Conservation (phyloP, 2,113 vertebrate genomes). For the Prinia subflava region DNA sequence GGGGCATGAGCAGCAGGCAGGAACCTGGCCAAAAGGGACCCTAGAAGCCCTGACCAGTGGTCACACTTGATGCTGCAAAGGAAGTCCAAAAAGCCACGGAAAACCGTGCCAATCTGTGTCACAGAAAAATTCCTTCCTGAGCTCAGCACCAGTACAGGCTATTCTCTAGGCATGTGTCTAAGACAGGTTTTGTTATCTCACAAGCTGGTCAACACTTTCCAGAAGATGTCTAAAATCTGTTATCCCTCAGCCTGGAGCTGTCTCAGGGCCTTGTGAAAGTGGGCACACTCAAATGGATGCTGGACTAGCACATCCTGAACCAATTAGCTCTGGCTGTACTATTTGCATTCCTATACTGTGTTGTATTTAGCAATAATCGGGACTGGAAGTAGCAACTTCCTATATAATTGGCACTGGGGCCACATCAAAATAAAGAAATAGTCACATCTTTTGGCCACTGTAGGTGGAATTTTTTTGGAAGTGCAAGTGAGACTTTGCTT, state of each 20-base stretch:
- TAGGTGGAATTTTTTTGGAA: background rate
- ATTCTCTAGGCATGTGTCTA: background rate
- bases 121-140: background rate
- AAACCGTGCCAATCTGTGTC: background rate
- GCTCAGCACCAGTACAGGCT: background rate
- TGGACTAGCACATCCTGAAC: background rate
- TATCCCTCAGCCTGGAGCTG: background rate
- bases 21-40: background rate
- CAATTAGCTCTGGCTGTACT: background rate
- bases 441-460: background rate
- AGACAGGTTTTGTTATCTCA: background rate
- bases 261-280: background rate
- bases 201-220: background rate
- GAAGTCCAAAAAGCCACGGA: background rate
- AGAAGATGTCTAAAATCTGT: background rate
- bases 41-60: background rate
- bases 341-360: background rate
- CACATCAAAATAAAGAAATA: background rate
- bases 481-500: background rate
- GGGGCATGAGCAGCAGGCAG: background rate
- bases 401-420: background rate
- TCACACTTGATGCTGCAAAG: background rate
- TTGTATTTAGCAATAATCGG: background rate
- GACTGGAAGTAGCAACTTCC: background rate
- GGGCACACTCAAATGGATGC: background rate